A percentile compares a stretch with the other conserved stretches of the same genome.
phyloP scores from a whole-genome alignment of 2,797 vertebrate species.

The Gymnocypris eckloni region DNA sequence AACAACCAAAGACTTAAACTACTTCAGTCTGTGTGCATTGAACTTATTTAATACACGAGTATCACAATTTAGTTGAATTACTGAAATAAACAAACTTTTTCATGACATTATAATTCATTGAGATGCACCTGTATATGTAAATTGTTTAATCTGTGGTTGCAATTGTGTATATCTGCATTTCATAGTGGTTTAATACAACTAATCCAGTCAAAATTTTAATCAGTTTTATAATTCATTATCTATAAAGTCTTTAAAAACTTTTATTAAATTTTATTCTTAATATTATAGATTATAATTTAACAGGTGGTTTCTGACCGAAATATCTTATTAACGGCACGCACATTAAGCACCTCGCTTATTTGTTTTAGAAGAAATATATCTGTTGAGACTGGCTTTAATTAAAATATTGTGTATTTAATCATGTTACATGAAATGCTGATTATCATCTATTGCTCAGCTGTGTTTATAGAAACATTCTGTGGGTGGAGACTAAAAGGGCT shows the following conservation, averaged over 20 bases:
- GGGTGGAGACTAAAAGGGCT: slow-evolving; percentile 38
- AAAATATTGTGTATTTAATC: slow-evolving; percentile 25
- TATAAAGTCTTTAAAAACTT: not conserved
- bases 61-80: too few relatives aligned
- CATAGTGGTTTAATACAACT: not conserved
- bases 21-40: too few relatives aligned
- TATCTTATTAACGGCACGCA: not conserved
- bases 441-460: slow-evolving; percentile 25
- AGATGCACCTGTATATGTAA: too few relatives aligned
- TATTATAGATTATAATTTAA: not conserved
- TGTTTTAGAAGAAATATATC: slow-evolving; percentile 27
- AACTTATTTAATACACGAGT: too few relatives aligned
- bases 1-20: too few relatives aligned
- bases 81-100: too few relatives aligned
- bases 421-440: slow-evolving; percentile 20
- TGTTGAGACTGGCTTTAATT: slow-evolving; percentile 23
- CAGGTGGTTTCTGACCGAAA: not conserved
- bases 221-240: not conserved
- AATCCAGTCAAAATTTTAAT: not conserved
- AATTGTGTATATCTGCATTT: not conserved
- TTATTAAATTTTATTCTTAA: not conserved
- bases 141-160: not conserved
- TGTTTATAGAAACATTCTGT: slow-evolving; percentile 36
- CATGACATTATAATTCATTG: too few relatives aligned
- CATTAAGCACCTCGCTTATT: slow-evolving; percentile 6